Percentiles rank a stretch among this genome's conserved stretches.
Evolutionary conservation across 2,113 vertebrate species (phyloP).

Genomic region (Dasyurus viverrinus): DNA sequence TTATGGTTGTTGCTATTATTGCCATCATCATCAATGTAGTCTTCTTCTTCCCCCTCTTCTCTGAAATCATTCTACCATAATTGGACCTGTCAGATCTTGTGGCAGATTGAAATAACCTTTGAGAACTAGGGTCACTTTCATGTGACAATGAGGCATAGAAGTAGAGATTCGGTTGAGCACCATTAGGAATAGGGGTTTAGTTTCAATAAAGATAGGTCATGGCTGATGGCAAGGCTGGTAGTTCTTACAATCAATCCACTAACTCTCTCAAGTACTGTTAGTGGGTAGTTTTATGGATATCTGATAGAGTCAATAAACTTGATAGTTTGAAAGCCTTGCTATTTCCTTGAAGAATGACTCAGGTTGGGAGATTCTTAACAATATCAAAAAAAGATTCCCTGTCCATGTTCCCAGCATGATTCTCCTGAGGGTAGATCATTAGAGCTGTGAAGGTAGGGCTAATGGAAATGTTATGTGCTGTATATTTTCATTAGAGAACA

Average conservation of each 20-base stretch:
- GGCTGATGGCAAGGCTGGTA: neutral
- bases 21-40: neutral
- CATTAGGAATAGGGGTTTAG: neutral
- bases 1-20: neutral
- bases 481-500: slow-evolving; percentile 65
- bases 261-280: neutral
- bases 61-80: neutral
- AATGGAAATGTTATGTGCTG: slow-evolving; percentile 45
- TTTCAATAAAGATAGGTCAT: neutral
- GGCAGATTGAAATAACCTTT: neutral
- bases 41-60: neutral
- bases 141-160: neutral
- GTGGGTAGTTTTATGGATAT: neutral
- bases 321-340: neutral
- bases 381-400: neutral
- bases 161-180: neutral
- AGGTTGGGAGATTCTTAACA: neutral
- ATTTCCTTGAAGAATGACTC: neutral
- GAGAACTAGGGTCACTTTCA: neutral
- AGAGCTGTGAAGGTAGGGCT: slow-evolving; percentile 29
- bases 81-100: neutral
- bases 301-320: neutral
- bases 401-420: neutral
- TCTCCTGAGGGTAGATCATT: slow-evolving; percentile 3
- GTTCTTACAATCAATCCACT: neutral